Evolutionary conservation across 2,888 invertebrate species (phyloP).

Genomic region (Caenorhabditis drosophilae): DNA sequence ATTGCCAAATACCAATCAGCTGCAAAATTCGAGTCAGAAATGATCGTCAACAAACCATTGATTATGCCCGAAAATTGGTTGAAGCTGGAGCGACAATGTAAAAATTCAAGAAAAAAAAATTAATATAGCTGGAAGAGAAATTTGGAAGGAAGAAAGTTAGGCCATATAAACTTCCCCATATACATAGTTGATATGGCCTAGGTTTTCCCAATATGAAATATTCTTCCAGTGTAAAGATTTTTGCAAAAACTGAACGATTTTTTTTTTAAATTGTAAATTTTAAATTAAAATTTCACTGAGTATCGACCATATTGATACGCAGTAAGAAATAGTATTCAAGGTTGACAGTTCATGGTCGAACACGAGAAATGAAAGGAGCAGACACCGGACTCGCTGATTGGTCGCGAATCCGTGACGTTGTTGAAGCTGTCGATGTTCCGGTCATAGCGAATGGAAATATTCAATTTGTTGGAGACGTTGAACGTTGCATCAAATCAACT

Average conservation of each 20-base stretch:
- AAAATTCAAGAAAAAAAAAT: conserved; percentile 8
- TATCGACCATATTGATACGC: too few relatives aligned
- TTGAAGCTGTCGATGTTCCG: conserved; percentile 85
- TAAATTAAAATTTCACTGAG: too few relatives aligned
- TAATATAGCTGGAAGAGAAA: too few relatives aligned
- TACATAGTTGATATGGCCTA: too few relatives aligned
- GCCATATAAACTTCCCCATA: too few relatives aligned
- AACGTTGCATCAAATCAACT: conserved; percentile 83
- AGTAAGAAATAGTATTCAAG: too few relatives aligned
- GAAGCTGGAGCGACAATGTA: conserved; percentile 80
- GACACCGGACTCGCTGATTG: conserved; percentile 92
- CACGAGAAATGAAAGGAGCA: conserved; percentile 87
- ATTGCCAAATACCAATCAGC: conserved; percentile 81
- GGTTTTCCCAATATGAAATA: too few relatives aligned
- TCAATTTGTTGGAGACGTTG: conserved; percentile 82
- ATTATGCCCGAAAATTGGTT: conserved; percentile 92
- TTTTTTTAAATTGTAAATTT: too few relatives aligned
- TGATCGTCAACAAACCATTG: conserved; percentile 82
- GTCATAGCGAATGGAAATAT: conserved; percentile 98
- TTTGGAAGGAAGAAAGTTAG: too few relatives aligned
- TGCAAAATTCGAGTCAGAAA: conserved; percentile 91
- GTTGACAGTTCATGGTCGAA: conserved; percentile 93
- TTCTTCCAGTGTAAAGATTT: too few relatives aligned
- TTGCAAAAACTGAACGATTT: too few relatives aligned
- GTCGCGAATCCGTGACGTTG: conserved; percentile 88